Evolutionary conservation across 2,888 invertebrate species (phyloP).

Genomic region (Phorcus lineatus): DNA sequence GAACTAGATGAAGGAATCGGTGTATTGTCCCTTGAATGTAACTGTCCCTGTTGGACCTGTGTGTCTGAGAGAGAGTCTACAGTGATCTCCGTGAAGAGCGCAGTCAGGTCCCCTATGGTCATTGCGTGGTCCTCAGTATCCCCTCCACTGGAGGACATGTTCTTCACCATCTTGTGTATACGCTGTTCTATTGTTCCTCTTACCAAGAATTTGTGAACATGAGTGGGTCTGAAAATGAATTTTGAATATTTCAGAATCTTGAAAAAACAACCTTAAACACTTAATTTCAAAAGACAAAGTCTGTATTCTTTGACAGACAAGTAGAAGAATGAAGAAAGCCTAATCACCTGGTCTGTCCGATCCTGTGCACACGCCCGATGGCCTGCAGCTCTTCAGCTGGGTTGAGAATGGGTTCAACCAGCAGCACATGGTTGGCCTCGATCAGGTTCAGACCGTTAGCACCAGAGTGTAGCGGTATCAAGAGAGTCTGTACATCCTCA

Average conservation of each 20-base stretch:
- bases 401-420: slow-evolving; percentile 85
- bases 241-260: neutral
- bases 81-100: slow-evolving; percentile 53
- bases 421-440: slow-evolving; percentile 86
- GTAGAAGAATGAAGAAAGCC: no score
- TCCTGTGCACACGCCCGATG: slow-evolving; percentile 86
- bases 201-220: slow-evolving; percentile 84
- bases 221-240: slow-evolving; percentile 78
- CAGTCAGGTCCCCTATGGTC: slow-evolving; percentile 62
- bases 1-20: no score
- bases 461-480: slow-evolving; percentile 84
- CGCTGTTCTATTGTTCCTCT: slow-evolving; percentile 84
- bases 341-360: slow-evolving; percentile 84
- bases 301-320: no score
- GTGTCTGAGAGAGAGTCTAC: no score
- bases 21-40: no score
- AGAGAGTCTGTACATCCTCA: slow-evolving; percentile 76
- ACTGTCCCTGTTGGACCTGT: no score
- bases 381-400: slow-evolving; percentile 86
- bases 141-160: slow-evolving; percentile 43
- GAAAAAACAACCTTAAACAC: neutral
- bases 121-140: slow-evolving; percentile 53
- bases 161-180: slow-evolving; percentile 74
- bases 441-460: slow-evolving; percentile 86
- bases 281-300: no score